Conservation (phyloP, 2,797 vertebrate species). For the Salmo trutta region DNA sequence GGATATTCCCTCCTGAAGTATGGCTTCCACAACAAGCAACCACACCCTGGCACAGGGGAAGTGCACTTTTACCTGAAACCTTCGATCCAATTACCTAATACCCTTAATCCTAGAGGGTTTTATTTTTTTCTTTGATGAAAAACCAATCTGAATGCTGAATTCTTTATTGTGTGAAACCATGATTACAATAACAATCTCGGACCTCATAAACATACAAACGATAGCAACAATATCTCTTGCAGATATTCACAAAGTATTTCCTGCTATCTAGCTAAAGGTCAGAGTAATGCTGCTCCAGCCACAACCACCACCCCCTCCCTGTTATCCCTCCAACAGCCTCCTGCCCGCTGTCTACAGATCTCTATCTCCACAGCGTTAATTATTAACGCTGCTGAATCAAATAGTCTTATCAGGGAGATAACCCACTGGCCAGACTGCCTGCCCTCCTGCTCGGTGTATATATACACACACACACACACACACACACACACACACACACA, state of each 20-base stretch:
- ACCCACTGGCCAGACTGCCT: slow-evolving; percentile 48
- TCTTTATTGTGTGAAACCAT: no score
- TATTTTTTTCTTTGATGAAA: no score
- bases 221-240: no score
- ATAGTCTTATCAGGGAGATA: slow-evolving; percentile 44
- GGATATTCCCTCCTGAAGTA: not conserved
- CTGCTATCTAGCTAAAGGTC: no score
- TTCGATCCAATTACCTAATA: no score
- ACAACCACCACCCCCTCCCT: slow-evolving; percentile 44
- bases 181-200: no score
- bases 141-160: no score
- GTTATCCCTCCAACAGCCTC: slow-evolving; percentile 35
- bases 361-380: slow-evolving; percentile 72
- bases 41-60: no score
- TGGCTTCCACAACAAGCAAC: not conserved
- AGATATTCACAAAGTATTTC: no score
- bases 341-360: slow-evolving; percentile 64
- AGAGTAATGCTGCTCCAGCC: slow-evolving; percentile 61
- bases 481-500: slow-evolving; percentile 12
- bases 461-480: not conserved
- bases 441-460: not conserved
- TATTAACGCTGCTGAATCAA: slow-evolving; percentile 76
- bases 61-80: no score
- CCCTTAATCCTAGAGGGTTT: no score
- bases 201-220: no score